phyloP scores from a whole-genome alignment of 2,888 invertebrate species.

The Orgyia antiqua region DNA sequence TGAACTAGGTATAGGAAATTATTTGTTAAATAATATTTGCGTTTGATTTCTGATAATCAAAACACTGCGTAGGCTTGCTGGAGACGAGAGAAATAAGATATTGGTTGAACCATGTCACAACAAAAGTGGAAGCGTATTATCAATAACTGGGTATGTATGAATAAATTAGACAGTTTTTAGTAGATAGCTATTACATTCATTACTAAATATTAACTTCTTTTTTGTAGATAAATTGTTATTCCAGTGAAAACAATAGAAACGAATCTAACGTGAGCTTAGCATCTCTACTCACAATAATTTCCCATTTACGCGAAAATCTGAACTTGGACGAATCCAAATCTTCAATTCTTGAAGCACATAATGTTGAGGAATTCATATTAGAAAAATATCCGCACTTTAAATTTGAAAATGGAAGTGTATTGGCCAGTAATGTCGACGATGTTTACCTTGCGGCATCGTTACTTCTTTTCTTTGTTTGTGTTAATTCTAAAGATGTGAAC shows the following conservation, averaged over 20 bases:
- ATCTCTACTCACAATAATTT: slow-evolving; percentile 51
- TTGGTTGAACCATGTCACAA: no score
- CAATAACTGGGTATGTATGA: slow-evolving; percentile 52
- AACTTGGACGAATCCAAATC: slow-evolving; percentile 64
- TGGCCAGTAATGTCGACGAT: slow-evolving; percentile 46
- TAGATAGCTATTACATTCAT: no score
- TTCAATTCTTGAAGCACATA: slow-evolving; percentile 52
- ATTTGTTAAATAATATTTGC: no score
- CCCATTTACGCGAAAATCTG: slow-evolving; percentile 56
- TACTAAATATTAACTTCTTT: neutral
- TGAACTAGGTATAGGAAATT: no score
- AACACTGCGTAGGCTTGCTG: slow-evolving; percentile 2
- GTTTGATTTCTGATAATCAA: slow-evolving; percentile 22
- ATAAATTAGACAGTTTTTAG: no score
- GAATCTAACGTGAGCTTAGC: slow-evolving; percentile 41
- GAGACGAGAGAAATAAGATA: no score
- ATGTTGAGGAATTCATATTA: slow-evolving; percentile 53
- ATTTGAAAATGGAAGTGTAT: slow-evolving; percentile 52
- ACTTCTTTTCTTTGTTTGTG: slow-evolving; percentile 70
- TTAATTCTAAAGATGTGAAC: slow-evolving; percentile 71
- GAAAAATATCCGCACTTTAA: slow-evolving; percentile 73
- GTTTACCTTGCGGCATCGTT: slow-evolving; percentile 67
- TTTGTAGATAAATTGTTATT: slow-evolving; percentile 70
- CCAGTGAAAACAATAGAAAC: slow-evolving; percentile 35
- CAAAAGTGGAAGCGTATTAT: slow-evolving; percentile 66